phyloP scores from a whole-genome alignment of 2,888 invertebrate genomes.

The Andricus curvator region DNA sequence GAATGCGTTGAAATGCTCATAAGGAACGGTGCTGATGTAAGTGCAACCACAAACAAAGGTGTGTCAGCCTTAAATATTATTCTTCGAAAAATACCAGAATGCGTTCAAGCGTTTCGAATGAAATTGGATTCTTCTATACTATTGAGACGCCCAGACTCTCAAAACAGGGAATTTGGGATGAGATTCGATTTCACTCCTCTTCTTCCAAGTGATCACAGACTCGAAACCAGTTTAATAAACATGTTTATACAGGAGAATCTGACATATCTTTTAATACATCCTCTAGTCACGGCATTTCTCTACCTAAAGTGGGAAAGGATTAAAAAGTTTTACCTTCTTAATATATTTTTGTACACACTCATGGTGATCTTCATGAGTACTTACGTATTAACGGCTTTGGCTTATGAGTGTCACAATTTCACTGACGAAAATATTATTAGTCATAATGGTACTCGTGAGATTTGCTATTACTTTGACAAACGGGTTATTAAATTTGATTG shows the following conservation, averaged over 20 bases:
- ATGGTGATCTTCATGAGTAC: conserved; percentile 74
- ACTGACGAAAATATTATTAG: conserved; percentile 64
- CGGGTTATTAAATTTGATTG: conserved; percentile 72
- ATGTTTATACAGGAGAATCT: conserved; percentile 78
- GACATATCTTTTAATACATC: conserved; percentile 78
- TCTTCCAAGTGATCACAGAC: conserved; percentile 72
- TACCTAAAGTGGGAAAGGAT: conserved; percentile 79
- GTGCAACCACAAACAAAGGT: conserved; percentile 77
- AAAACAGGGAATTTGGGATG: conserved; percentile 75
- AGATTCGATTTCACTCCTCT: conserved; percentile 74
- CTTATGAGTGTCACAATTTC: conserved; percentile 73
- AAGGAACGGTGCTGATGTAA: conserved; percentile 78
- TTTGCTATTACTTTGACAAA: conserved; percentile 68
- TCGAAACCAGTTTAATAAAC: conserved; percentile 78
- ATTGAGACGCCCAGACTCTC: conserved; percentile 70
- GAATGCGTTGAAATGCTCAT: conserved; percentile 77
- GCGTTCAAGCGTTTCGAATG: conserved; percentile 76
- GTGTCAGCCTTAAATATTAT: conserved; percentile 77
- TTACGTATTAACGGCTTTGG: conserved; percentile 72
- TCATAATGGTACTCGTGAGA: conserved; percentile 67
- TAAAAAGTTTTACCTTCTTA: conserved; percentile 76
- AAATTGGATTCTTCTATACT: conserved; percentile 75
- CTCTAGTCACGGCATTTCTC: conserved; percentile 78
- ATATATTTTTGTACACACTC: conserved; percentile 72
- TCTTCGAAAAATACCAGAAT: conserved; percentile 77